phyloP scores from a whole-genome alignment of 2,797 vertebrate species.

The Myiotriccus ornatus region DNA sequence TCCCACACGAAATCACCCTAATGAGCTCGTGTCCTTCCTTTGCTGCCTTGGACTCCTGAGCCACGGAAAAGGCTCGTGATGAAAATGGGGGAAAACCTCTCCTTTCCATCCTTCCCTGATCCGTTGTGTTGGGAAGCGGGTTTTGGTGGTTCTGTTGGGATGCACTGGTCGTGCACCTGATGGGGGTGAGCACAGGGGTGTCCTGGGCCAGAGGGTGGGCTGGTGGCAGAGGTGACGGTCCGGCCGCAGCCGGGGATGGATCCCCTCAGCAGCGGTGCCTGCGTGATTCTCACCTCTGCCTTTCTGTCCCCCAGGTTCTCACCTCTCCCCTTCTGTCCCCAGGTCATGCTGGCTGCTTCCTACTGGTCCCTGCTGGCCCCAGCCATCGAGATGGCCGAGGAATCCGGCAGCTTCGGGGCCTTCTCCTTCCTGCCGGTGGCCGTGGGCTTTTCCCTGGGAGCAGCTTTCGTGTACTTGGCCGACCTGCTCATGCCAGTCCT shows the following conservation, averaged over 20 bases:
- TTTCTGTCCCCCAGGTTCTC: not conserved
- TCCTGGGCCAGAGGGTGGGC: not conserved
- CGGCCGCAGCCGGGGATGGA: not conserved
- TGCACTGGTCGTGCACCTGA: fast-evolving
- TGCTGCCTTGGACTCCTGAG: not conserved
- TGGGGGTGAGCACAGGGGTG: not conserved
- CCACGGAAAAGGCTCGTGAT: not conserved
- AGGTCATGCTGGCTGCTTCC: constrained; percentile 97
- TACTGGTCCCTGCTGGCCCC: constrained; percentile 96
- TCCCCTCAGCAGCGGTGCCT: fast-evolving
- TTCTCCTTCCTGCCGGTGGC: constrained; percentile 90
- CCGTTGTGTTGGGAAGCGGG: fast-evolving
- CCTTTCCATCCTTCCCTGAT: not conserved
- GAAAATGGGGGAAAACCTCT: not conserved
- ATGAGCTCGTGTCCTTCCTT: fast-evolving
- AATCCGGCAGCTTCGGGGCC: constrained; percentile 86
- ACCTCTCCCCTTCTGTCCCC: not conserved
- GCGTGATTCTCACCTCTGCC: not conserved
- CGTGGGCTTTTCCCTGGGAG: constrained; percentile 87
- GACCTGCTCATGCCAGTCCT: constrained; percentile 84
- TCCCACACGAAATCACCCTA: not conserved
- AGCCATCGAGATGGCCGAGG: constrained; percentile 89
- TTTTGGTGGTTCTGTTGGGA: not conserved
- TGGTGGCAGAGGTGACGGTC: not conserved
- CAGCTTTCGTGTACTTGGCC: constrained; percentile 88